Percentiles rank a stretch among this genome's conserved stretches.
These are phyloP conservation scores for Rhagologus leucostigma DNA, from an alignment of 2,113 vertebrate species.

Conservation along the genomic window DNA sequence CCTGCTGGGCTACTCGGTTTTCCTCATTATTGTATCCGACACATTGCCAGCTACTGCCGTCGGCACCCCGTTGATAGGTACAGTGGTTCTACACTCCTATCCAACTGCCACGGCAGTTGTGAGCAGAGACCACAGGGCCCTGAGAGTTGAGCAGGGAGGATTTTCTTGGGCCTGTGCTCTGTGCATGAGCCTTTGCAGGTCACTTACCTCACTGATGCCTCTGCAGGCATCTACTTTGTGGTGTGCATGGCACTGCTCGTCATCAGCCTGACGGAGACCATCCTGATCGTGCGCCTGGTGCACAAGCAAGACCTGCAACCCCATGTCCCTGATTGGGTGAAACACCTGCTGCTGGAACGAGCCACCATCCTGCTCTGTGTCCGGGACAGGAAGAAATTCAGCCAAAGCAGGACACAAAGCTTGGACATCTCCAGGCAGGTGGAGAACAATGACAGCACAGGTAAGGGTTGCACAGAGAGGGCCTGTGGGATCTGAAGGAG, in stretches of 20 bases:
- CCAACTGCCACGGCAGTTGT: accelerated
- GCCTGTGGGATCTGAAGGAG: not conserved
- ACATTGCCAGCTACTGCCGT: constrained; percentile 92
- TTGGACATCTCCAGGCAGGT: not conserved
- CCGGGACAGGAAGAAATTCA: constrained; percentile 71
- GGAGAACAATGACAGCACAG: constrained; percentile 59
- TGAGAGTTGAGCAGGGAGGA: too few species aligned
- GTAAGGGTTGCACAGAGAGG: constrained; percentile 20
- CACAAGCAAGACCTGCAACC: constrained; percentile 94
- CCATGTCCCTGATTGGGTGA: constrained; percentile 86
- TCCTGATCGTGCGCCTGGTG: constrained; percentile 90
- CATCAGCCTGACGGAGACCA: constrained; percentile 92
- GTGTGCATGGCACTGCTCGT: constrained; percentile 98
- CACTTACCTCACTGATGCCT: not conserved
- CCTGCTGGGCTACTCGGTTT: constrained; percentile 95
- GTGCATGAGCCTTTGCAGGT: not conserved
- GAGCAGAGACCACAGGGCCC: not conserved
- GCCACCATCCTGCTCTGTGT: constrained; percentile 83
- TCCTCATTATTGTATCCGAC: constrained; percentile 97
- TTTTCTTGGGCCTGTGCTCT: not conserved
- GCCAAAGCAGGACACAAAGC: constrained; percentile 51
- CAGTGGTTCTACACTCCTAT: accelerated
- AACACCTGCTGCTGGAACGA: constrained; percentile 80
- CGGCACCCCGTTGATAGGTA: constrained; percentile 92
- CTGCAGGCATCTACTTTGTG: constrained; percentile 89